A percentile compares a stretch with the other conserved stretches of the same genome.
phyloP scores from a whole-genome alignment of 2,888 invertebrate genomes.

The Phytoseiulus persimilis region DNA sequence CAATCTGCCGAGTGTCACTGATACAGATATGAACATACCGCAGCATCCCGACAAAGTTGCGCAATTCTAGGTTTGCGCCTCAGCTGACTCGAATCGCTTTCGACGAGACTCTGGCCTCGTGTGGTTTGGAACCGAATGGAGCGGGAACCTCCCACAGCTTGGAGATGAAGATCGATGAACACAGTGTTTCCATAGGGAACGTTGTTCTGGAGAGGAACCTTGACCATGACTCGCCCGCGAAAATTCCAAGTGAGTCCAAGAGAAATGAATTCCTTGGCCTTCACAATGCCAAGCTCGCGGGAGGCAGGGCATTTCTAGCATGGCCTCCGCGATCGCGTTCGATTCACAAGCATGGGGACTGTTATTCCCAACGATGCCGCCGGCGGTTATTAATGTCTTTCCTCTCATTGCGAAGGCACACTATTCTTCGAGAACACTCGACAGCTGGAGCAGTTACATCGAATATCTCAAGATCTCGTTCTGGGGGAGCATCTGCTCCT shows the following conservation, averaged over 20 bases:
- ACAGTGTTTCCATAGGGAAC: not conserved
- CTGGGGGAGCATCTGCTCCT: conserved; percentile 82
- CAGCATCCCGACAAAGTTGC: not conserved
- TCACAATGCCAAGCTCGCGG: too few species aligned
- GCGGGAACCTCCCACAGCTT: not conserved
- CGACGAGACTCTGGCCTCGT: not conserved
- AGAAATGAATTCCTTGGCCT: too few species aligned
- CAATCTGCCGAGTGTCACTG: too few species aligned
- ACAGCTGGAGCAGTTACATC: conserved; percentile 52
- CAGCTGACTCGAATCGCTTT: conserved; percentile 23
- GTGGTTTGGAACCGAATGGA: not conserved
- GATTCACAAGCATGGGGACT: too few species aligned
- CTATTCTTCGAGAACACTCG: conserved; percentile 5
- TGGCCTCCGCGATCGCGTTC: too few species aligned
- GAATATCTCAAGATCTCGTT: conserved; percentile 73
- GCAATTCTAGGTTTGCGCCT: not conserved
- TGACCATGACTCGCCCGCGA: conserved; percentile 18
- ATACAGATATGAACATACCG: too few species aligned
- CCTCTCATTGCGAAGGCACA: not conserved
- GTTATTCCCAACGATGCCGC: too few species aligned
- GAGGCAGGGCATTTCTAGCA: too few species aligned
- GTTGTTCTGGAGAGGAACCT: conserved; percentile 10
- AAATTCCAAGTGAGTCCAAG: conserved; percentile 18
- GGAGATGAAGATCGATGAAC: not conserved
- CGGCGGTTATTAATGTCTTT: too few species aligned